phyloP scores from a whole-genome alignment of 1,140 invertebrate genomes.

The Batillaria attramentaria region DNA sequence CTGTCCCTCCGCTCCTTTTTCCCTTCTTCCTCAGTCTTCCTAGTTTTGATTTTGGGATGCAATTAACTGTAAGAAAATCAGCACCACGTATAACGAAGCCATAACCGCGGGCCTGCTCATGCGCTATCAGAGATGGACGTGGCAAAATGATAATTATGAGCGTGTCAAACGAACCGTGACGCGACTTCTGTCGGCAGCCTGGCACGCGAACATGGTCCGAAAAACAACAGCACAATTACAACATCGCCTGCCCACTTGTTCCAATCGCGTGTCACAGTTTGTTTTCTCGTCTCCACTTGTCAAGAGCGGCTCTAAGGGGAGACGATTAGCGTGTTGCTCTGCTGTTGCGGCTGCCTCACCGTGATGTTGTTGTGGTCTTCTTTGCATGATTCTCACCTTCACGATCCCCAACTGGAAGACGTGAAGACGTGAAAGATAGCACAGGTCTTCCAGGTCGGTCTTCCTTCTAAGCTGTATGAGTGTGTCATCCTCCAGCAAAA shows the following conservation, averaged over 20 bases:
- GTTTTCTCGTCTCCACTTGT: not conserved
- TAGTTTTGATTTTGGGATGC: not conserved
- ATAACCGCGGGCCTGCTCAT: no score
- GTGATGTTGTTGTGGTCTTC: no score
- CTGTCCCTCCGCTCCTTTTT: no score
- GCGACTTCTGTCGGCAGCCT: no score
- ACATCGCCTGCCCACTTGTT: constrained; percentile 19
- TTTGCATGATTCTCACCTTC: no score
- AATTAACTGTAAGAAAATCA: not conserved
- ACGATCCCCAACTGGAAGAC: not conserved
- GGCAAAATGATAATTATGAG: not conserved
- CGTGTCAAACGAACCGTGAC: not conserved
- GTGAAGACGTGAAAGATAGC: not conserved
- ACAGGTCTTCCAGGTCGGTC: not conserved
- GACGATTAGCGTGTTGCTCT: not conserved
- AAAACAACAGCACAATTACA: constrained; percentile 1
- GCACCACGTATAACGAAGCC: not conserved
- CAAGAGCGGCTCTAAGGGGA: not conserved
- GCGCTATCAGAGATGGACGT: not conserved
- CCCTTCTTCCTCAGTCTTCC: not conserved
- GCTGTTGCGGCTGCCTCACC: not conserved
- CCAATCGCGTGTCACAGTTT: constrained; percentile 29
- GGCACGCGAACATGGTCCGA: not conserved
- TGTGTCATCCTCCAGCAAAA: not conserved
- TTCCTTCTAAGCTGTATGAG: not conserved